phyloP scores from a whole-genome alignment of 2,797 vertebrate species.

The Aplochiton taeniatus region DNA sequence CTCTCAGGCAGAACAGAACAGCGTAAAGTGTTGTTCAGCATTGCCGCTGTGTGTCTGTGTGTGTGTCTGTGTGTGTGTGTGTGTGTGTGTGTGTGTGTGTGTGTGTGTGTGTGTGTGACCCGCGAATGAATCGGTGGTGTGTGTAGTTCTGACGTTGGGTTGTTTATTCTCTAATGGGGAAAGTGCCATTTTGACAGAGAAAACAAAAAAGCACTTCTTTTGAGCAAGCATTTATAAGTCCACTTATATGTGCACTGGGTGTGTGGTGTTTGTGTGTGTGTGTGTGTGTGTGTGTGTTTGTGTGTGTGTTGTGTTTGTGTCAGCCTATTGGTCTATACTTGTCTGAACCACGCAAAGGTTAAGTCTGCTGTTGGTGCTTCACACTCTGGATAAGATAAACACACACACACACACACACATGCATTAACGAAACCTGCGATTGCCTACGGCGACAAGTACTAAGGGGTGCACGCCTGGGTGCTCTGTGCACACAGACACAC shows the following conservation, averaged over 20 bases:
- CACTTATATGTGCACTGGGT: neutral
- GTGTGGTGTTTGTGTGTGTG: slow-evolving; percentile 6
- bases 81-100: slow-evolving; percentile 16
- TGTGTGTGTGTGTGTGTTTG: slow-evolving; percentile 5
- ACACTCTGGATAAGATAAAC: neutral
- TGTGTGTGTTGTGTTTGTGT: neutral
- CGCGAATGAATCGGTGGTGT: too few species aligned
- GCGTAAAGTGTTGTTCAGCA: neutral
- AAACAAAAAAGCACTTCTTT: too few species aligned
- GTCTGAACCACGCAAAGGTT: neutral
- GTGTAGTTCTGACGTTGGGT: slow-evolving; percentile 43
- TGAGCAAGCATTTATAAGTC: too few species aligned
- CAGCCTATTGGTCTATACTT: neutral
- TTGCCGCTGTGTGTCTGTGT: neutral
- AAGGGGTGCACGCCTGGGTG: too few species aligned
- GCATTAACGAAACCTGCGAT: neutral
- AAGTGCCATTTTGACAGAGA: too few species aligned
- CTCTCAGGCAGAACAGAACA: neutral
- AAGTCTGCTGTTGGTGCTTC: neutral
- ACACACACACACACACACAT: neutral
- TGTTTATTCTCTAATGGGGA: slow-evolving; percentile 19
- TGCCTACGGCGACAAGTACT: too few species aligned
- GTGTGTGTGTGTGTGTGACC: slow-evolving; percentile 6
- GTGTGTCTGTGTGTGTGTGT: slow-evolving; percentile 6
- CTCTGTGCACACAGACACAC: too few species aligned